Evolutionary conservation across 2,797 vertebrate species (phyloP), one percentile per base, ranked within the genome.

Genomic region (Gambelia wislizenii): DNA sequence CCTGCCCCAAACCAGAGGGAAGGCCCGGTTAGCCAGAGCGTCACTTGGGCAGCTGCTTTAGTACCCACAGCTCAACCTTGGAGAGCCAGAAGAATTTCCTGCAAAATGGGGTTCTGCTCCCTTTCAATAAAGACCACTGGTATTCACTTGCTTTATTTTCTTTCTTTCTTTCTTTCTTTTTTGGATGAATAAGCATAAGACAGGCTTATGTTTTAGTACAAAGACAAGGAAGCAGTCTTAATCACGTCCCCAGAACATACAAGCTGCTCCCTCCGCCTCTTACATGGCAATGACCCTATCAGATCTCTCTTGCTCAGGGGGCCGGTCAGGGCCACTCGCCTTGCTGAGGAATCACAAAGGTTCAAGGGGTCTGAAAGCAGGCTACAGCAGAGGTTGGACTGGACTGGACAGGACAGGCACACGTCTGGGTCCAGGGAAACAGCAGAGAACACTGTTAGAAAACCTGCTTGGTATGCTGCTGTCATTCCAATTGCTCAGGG

Each of bases 31-130:
- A 74, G 22, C 86, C 70, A 10, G 39, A 81, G 91, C 36, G 5
- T 75, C 33, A 85, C 91, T 93, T 88, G 27, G 89, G 14, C 3
- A 39, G 44, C 59, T 0, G 25, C 30, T 52, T 25, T 8, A 61
- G 33, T 22, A 2, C n/a, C 6, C 0, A 12, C 33, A 39, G 36
- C 25, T 77, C 20, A 36, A 1, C 4, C 44, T 70, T 27, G 56
- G 56, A 20, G 56, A 59, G 18, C 56, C 56, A 59, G 16, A 59
- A 20, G 18, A 22, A 1, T 20, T 59, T 59, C 6, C 18, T 59
- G 56, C 18, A 59, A 59, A 59, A 20, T 59, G 18, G 56, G 56
- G 18, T 22, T 70, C 1, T 18, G n/a, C n/a, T 13, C 82, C 36
- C 70, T 88, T 54, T 61, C 39, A 14, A 18, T 6, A 18, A 1